Evolutionary conservation across 2,888 invertebrate species (phyloP).

Genomic region (Microdon myrmicae): DNA sequence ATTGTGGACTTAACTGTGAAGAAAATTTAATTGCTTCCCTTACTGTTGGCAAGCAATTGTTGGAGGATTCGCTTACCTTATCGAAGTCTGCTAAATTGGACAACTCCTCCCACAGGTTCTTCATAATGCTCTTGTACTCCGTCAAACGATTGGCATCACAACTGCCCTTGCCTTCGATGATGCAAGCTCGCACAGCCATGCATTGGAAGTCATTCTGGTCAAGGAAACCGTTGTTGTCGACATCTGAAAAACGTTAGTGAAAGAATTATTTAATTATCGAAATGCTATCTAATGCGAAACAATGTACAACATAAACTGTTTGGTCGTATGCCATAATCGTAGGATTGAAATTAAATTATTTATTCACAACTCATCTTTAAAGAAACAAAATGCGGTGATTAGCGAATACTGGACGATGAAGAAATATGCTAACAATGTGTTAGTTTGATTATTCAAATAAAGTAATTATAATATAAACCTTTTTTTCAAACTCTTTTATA

Average conservation of each 20-base stretch:
- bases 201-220: conserved; percentile 87
- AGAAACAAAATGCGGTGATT: no score
- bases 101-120: conserved; percentile 86
- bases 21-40: background rate
- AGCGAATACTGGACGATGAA: no score
- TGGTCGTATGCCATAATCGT: no score
- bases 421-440: no score
- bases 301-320: no score
- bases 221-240: conserved; percentile 85
- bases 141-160: conserved; percentile 77
- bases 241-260: conserved; percentile 77
- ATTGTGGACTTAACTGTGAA: conserved; percentile 1
- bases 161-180: conserved; percentile 85
- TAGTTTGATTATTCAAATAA: no score
- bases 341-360: no score
- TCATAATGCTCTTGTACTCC: conserved; percentile 85
- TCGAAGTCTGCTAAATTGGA: conserved; percentile 87
- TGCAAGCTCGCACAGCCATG: conserved; percentile 81
- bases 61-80: conserved; percentile 69
- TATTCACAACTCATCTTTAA: no score
- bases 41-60: background rate
- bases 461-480: no score
- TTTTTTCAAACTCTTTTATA: no score
- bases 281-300: no score
- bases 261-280: no score